phyloP scores from a whole-genome alignment of 2,797 vertebrate genomes.

The Xiphophorus birchmanni region DNA sequence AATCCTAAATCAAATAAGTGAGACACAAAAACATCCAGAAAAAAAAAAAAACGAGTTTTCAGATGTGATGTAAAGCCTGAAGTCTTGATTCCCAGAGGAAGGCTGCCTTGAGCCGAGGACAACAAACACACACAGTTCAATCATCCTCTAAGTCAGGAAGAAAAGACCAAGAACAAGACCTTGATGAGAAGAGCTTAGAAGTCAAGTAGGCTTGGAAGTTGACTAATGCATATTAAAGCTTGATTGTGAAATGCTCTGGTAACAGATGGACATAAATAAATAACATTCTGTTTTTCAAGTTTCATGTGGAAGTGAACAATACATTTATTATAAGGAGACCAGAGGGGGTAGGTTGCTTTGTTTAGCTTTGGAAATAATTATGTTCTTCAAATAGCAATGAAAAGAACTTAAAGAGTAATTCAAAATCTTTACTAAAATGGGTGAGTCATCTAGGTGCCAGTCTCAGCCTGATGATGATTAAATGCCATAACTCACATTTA shows the following conservation, averaged over 20 bases:
- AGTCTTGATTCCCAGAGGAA: not conserved
- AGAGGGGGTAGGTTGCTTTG: too few species aligned
- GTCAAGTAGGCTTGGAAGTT: not conserved
- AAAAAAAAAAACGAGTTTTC: not conserved
- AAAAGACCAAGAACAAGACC: not conserved
- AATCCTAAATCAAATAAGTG: not conserved
- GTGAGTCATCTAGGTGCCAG: not conserved
- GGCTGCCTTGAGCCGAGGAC: not conserved
- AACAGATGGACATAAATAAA: not conserved
- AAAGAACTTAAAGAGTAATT: not conserved
- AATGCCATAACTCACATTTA: not conserved
- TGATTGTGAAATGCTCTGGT: not conserved
- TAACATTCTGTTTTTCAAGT: not conserved
- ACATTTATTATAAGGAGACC: not conserved
- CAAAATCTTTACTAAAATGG: not conserved
- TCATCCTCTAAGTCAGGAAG: not conserved
- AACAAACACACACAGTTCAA: conserved; percentile 3
- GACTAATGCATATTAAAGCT: not conserved
- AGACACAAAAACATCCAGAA: not conserved
- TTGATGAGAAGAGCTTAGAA: conserved; percentile 1
- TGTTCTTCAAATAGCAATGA: not conserved
- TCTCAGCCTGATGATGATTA: not conserved
- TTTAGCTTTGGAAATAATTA: not conserved
- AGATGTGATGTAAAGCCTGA: not conserved
- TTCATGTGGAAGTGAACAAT: not conserved